Base-by-base conservation (phyloP, 2,888 invertebrate genomes). In the Congeria kusceri region DNA sequence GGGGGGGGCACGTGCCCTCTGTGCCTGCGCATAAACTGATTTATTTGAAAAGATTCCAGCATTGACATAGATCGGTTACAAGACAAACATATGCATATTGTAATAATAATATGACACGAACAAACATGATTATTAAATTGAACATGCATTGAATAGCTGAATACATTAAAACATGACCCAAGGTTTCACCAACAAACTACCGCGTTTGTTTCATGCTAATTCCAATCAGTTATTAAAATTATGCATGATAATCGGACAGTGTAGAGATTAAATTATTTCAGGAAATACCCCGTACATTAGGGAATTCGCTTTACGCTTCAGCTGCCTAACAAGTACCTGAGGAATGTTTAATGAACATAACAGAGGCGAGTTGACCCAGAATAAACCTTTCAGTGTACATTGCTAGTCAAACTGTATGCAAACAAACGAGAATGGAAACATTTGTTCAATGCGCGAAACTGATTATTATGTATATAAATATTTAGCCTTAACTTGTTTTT, bases 291-390 rank as follows among this genome's bases (percentile, higher is more conserved):
- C 20, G 25, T 53, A 23, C 53, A 53, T 18, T 20, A 18, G 53
- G 53, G 53, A 18, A 20, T 65, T 47, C n/a, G 28, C 25, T 53
- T 13, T 27, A 20, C 47, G 15, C 32, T 23, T 32, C 66, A 66
- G 53, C 56, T 53, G 66, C 57, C 25, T 39, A 15, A 20, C 44
- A 57, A 57, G 39, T 32, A 57, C 57, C 44, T 20, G 56, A 32
- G 44, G 66, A 66, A 66, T 66, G 57, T 57, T 66, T 57, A 57
- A 66, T 25, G 39, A 29, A 67, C 56, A 66, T 57, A 66, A 23
- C 66, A 57, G 23, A 28, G 53, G 18, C 56, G 53, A 56, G 25
- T 32, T 44, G 57, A 57, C 66, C 57, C 44, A 20, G 39, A 39
- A 66, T 20, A n/a, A 1, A 63, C n/a, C 25, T 23, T 65, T 65